phyloP scores from a whole-genome alignment of 2,888 invertebrate genomes.

The Branchellion lobata region DNA sequence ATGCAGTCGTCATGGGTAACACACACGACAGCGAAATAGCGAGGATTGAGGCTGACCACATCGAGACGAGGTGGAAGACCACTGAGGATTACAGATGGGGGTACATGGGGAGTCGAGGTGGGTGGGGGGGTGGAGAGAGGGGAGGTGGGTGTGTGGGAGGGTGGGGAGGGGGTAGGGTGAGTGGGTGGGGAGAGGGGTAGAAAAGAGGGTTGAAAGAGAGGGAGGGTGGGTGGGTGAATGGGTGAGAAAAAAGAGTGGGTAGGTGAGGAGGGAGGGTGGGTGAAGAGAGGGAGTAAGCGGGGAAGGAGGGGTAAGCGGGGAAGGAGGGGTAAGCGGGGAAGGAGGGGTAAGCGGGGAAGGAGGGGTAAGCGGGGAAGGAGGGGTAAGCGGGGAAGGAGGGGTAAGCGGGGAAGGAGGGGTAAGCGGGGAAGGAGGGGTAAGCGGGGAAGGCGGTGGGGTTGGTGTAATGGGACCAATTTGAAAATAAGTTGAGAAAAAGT shows the following conservation, averaged over 20 bases:
- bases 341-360: no score
- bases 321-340: no score
- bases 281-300: not conserved
- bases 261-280: not conserved
- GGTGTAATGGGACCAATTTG: no score
- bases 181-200: not conserved
- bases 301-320: not conserved
- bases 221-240: no score
- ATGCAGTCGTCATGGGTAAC: conserved; percentile 38
- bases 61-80: conserved; percentile 40
- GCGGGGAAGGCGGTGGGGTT: no score
- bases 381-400: no score
- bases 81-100: conserved; percentile 44
- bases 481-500: no score
- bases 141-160: not conserved
- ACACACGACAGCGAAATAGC: conserved; percentile 46
- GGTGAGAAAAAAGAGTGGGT: no score
- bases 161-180: not conserved
- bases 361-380: no score
- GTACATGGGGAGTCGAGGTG: conserved; percentile 39
- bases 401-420: no score
- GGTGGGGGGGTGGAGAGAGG: not conserved
- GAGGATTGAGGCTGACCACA: conserved; percentile 43
- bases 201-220: not conserved
- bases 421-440: no score